Evolutionary conservation across 2,888 invertebrate species (phyloP).

Genomic region (Muschampia plurimacula): DNA sequence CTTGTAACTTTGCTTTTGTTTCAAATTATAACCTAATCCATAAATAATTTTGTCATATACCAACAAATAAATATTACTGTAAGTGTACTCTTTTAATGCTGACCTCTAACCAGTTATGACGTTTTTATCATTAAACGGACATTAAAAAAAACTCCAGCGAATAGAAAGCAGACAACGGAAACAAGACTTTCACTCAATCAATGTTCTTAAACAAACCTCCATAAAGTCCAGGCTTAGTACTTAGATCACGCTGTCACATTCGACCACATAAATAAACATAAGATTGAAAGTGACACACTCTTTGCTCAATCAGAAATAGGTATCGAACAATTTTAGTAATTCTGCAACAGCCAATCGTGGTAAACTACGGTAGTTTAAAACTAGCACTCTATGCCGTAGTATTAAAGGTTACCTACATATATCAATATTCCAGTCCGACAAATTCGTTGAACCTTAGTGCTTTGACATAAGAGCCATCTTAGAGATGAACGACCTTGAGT

Average conservation of each 20-base stretch:
- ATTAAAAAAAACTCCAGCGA: slow-evolving; percentile 19
- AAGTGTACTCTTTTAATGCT: no score
- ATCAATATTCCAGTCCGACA: background rate
- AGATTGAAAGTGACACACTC: slow-evolving; percentile 22
- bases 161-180: slow-evolving; percentile 21
- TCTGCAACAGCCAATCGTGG: background rate
- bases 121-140: background rate
- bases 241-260: slow-evolving; percentile 21
- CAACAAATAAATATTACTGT: no score
- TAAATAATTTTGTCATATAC: no score
- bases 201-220: slow-evolving; percentile 19
- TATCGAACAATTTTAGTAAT: background rate
- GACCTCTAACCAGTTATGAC: background rate
- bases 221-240: slow-evolving; percentile 29
- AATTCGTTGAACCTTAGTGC: background rate
- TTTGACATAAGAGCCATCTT: slow-evolving; percentile 18
- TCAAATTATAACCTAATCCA: no score
- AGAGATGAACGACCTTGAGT: slow-evolving; percentile 4
- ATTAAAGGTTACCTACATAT: background rate
- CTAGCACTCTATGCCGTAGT: background rate
- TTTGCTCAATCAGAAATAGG: background rate
- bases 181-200: slow-evolving; percentile 65
- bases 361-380: background rate
- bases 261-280: slow-evolving; percentile 24
- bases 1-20: no score